These are phyloP conservation scores for Ips nitidus DNA, from an alignment of 1,140 invertebrate genomes.

Conservation along the genomic window DNA sequence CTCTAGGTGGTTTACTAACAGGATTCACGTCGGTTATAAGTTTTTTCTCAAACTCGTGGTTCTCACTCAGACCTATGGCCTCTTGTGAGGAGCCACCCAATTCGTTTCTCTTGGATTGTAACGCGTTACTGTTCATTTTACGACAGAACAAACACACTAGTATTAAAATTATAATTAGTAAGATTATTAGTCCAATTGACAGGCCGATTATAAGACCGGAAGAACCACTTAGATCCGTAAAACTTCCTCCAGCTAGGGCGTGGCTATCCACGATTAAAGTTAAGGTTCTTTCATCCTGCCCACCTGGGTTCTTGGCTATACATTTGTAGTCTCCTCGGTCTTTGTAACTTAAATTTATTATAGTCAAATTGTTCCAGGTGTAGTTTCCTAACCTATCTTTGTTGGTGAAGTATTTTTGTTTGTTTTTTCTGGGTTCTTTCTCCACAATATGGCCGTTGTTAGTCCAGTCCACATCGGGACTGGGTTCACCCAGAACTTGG, in stretches of 20 bases:
- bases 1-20: conserved; percentile 73
- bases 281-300: conserved; percentile 73
- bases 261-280: conserved; percentile 60
- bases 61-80: conserved; percentile 61
- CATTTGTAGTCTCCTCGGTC: conserved; percentile 90
- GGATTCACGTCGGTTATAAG: conserved; percentile 79
- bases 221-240: conserved; percentile 51
- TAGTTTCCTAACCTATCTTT: conserved; percentile 53
- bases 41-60: conserved; percentile 76
- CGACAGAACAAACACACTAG: conserved; percentile 68
- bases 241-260: conserved; percentile 35
- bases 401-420: conserved; percentile 55
- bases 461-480: conserved; percentile 75
- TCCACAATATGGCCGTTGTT: conserved; percentile 66
- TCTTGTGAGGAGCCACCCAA: conserved; percentile 60
- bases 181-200: conserved; percentile 56
- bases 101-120: conserved; percentile 56
- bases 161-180: conserved; percentile 64
- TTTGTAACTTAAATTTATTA: conserved; percentile 65
- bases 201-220: conserved; percentile 54
- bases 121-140: conserved; percentile 50
- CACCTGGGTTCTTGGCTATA: conserved; percentile 81
- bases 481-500: conserved; percentile 73
- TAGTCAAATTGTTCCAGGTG: conserved; percentile 77
- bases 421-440: conserved; percentile 58